Evolutionary conservation across 53 echinoderm and acorn worm species (phyloP).

Genomic region (Temnopleurus reevesii): DNA sequence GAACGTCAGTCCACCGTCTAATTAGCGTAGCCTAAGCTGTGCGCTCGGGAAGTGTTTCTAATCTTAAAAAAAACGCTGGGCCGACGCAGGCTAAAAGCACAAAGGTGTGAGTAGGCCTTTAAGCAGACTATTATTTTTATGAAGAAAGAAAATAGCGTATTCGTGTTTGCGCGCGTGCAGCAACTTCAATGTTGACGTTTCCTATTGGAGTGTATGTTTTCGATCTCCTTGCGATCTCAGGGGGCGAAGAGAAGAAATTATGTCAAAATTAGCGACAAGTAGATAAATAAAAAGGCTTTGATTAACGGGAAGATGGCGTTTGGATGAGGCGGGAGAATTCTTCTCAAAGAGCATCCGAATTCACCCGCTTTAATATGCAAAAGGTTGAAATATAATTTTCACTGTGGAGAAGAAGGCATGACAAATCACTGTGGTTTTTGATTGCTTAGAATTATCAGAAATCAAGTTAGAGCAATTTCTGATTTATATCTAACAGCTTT

Average conservation of each 20-base stretch:
- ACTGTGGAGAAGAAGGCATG: too few relatives aligned
- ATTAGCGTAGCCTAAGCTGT: too few relatives aligned
- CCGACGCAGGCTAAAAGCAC: too few relatives aligned
- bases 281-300: neutral
- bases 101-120: too few relatives aligned
- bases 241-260: slow-evolving; percentile 25
- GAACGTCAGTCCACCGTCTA: too few relatives aligned
- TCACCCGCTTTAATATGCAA: neutral
- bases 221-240: neutral
- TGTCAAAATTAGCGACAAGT: slow-evolving; percentile 29
- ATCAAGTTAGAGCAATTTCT: too few relatives aligned
- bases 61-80: too few relatives aligned
- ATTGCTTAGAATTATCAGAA: too few relatives aligned
- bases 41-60: too few relatives aligned
- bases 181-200: slow-evolving; percentile 37
- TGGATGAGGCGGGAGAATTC: neutral
- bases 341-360: neutral
- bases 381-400: neutral
- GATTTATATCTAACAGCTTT: too few relatives aligned
- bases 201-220: slow-evolving; percentile 6
- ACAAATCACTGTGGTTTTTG: too few relatives aligned
- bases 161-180: slow-evolving; percentile 39
- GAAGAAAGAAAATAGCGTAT: slow-evolving; percentile 41
- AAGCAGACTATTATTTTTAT: too few relatives aligned
- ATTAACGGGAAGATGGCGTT: neutral